phyloP scores from a whole-genome alignment of 2,888 invertebrate genomes.

The Cryptocephalus primarius region DNA sequence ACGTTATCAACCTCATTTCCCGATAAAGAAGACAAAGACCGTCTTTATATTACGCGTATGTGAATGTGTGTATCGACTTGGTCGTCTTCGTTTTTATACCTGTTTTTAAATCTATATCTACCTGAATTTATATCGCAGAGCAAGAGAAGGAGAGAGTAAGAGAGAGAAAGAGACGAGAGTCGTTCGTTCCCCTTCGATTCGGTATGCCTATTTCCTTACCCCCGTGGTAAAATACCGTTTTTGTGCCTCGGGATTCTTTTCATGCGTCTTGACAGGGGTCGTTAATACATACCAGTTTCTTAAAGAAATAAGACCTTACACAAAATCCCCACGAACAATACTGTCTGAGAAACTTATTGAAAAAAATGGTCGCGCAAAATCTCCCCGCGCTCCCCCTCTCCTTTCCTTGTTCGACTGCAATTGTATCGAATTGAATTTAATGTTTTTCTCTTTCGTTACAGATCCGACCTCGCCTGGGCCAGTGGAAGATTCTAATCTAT shows the following conservation, averaged over 20 bases:
- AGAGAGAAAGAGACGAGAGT: slow-evolving; percentile 9
- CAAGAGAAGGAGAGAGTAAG: too few relatives aligned
- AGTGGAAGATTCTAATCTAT: slow-evolving; percentile 17
- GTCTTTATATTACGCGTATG: too few relatives aligned
- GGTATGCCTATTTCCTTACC: slow-evolving; percentile 19
- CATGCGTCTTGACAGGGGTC: slow-evolving; percentile 20
- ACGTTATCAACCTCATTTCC: too few relatives aligned
- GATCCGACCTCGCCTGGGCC: slow-evolving; percentile 18
- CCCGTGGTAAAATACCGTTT: slow-evolving; percentile 23
- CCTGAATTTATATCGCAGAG: slow-evolving; percentile 13
- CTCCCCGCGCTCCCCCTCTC: background rate
- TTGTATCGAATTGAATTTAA: background rate
- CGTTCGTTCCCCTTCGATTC: slow-evolving; percentile 13
- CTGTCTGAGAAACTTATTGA: slow-evolving; percentile 23
- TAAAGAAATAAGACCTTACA: slow-evolving; percentile 17
- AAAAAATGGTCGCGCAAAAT: slow-evolving; percentile 9
- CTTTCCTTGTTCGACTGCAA: background rate
- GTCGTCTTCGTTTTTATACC: slow-evolving; percentile 16
- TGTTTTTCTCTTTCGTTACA: slow-evolving; percentile 21
- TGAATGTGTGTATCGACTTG: too few relatives aligned
- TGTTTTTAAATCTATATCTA: slow-evolving; percentile 21
- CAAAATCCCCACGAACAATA: slow-evolving; percentile 23
- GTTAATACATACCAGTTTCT: slow-evolving; percentile 18
- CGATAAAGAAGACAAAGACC: too few relatives aligned
- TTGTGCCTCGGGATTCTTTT: slow-evolving; percentile 20